Evolutionary conservation across 23 tunicate species (phyloP), one percentile per base, ranked within the genome.

Genomic region (Oikopleura vanhoeffeni): DNA sequence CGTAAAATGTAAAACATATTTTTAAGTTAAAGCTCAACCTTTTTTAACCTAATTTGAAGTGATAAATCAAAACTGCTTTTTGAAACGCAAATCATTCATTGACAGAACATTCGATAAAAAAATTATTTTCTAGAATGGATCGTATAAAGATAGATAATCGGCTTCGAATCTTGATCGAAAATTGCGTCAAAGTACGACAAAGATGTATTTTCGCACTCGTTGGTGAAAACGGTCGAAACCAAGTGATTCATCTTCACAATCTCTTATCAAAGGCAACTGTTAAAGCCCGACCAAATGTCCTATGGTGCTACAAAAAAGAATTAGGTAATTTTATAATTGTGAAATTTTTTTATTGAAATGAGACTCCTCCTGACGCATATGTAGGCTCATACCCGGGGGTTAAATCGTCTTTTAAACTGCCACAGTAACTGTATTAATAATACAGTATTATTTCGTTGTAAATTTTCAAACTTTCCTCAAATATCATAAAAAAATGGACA

Each of bases 251-350:
- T 71, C 86, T 91, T 8, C 97, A 91, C 87, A 89, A 91, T 85
- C 87, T 91, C 89, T 67, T 91, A 0, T 83, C 97, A 0, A 91
- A 89, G 83, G 91, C 91, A 57, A 89, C 91, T 39, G 89, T 89
- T 1, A 87, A 85, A 83, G 88, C 91, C 2, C 83, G 90, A 39
- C 89, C 89, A 36, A 75, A 86, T 39, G 91, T 89, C 24, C 57
- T 91, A 0, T 91, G 97, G 97, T 91, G 97, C 41, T 91, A 91
- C 86, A 91, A 91, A 41, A 91, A 91, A 76, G 91, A 91, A 57
- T 85, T 88, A 0, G 97, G n/a, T n/a, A n/a, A 91, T n/a, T 91
- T 91, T 83, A 91, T 91, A 88, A 88, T 90, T 90, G 88, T 67
- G 84, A 89, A 39, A 57, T 57, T 57, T n/a, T 57, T 30, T 57